Evolutionary conservation across 1,140 invertebrate species (phyloP).

Genomic region (Cepaea nemoralis): DNA sequence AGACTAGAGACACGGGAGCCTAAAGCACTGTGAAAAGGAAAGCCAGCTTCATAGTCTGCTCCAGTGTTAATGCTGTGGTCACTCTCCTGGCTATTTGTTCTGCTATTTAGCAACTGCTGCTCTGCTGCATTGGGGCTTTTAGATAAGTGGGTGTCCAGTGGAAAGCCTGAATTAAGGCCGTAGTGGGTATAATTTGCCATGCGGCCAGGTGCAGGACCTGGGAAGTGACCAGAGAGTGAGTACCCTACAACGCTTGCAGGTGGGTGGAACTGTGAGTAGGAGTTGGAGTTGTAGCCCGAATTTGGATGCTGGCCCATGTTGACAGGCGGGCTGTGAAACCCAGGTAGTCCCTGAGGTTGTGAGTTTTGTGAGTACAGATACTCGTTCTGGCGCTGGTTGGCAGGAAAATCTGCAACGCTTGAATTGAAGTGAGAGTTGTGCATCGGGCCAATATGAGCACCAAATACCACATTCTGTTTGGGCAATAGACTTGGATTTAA

Average conservation of each 20-base stretch:
- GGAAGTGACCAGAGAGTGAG: not conserved
- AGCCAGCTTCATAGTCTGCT: slow-evolving; percentile 11
- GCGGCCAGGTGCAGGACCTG: slow-evolving; percentile 1
- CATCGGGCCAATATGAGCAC: not conserved
- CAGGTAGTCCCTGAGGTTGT: not conserved
- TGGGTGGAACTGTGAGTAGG: not conserved
- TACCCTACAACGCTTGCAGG: not conserved
- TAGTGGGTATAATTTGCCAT: slow-evolving; percentile 6
- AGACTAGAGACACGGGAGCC: slow-evolving; percentile 54
- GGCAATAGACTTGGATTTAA: not conserved
- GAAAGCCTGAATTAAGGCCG: not conserved
- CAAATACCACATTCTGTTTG: not conserved
- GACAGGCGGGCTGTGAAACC: not conserved
- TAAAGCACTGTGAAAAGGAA: not conserved
- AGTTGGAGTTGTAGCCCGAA: not conserved
- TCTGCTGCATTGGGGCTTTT: slow-evolving; percentile 38
- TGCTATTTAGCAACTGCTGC: slow-evolving; percentile 41
- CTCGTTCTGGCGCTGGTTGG: not conserved
- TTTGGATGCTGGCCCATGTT: not conserved
- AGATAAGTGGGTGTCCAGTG: not conserved
- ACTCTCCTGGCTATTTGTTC: slow-evolving; percentile 52
- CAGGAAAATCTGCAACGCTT: not conserved
- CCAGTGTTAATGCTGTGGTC: slow-evolving; percentile 45
- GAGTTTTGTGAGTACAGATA: not conserved
- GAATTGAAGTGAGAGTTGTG: slow-evolving; percentile 16